These are phyloP conservation scores for Quiscalus mexicanus DNA, from an alignment of 2,113 vertebrate genomes.

Conservation along the genomic window DNA sequence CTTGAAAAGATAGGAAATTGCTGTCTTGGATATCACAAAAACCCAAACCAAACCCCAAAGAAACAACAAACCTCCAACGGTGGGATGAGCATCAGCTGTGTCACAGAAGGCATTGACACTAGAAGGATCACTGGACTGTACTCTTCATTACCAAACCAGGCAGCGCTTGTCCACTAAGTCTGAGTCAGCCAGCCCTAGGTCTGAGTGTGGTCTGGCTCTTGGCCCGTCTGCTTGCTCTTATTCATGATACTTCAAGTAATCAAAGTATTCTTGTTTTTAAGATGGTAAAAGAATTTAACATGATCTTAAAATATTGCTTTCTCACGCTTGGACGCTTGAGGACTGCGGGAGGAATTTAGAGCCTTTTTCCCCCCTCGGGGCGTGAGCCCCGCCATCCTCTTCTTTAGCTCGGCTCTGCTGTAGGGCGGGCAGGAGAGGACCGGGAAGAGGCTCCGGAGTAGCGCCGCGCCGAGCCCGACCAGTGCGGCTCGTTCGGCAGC, in stretches of 20 bases:
- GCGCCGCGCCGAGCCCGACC: accelerated
- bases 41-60: background rate
- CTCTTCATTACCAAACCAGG: background rate
- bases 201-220: accelerated
- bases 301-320: background rate
- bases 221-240: accelerated
- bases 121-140: too few species aligned
- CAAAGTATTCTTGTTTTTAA: background rate
- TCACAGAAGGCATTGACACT: accelerated
- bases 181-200: accelerated
- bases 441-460: too few species aligned
- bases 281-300: accelerated
- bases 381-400: too few species aligned
- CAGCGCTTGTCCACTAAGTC: accelerated
- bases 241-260: accelerated
- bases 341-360: accelerated
- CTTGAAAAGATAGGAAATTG: background rate
- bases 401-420: accelerated
- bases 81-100: accelerated
- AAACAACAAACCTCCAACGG: accelerated
- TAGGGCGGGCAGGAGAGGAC: background rate
- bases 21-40: background rate
- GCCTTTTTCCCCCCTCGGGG: too few species aligned
- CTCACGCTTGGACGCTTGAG: background rate
- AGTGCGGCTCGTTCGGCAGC: accelerated